Conservation (phyloP, 23 tunicate genomes). For the Clavelina lepadiformis region DNA sequence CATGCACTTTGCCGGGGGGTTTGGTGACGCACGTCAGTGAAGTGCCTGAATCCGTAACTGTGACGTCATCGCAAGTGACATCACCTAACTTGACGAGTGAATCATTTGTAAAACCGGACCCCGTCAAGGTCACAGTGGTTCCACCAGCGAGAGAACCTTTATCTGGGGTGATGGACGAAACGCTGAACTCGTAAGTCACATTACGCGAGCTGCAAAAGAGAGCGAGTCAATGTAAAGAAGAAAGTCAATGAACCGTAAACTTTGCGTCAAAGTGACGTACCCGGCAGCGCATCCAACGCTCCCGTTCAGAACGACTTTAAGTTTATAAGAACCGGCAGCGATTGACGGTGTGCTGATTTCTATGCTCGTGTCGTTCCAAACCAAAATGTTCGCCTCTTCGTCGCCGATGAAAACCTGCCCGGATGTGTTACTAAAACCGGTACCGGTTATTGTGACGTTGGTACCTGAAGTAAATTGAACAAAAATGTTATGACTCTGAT, state of each 20-base stretch:
- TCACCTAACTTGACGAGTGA: conserved; percentile 37
- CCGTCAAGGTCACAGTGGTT: conserved; percentile 22
- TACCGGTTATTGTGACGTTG: conserved; percentile 17
- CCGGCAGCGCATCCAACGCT: not conserved
- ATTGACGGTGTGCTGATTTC: conserved; percentile 6
- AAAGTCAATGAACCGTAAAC: no score
- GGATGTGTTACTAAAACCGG: not conserved
- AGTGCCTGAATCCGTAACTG: conserved; percentile 2
- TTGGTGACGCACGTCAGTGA: conserved; percentile 21
- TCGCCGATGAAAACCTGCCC: conserved; percentile 1
- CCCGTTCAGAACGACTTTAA: not conserved
- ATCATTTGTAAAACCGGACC: conserved; percentile 37
- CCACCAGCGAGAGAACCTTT: conserved; percentile 58
- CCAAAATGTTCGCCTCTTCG: not conserved
- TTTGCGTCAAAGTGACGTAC: no score
- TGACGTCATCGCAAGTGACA: conserved; percentile 17
- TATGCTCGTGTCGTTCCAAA: conserved; percentile 8
- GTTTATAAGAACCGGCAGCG: not conserved
- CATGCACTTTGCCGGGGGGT: conserved; percentile 19
- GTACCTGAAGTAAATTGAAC: conserved; percentile 3
- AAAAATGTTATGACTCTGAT: no score
- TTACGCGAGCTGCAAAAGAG: no score
- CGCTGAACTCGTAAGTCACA: conserved; percentile 30
- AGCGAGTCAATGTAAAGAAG: no score
- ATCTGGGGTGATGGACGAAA: conserved; percentile 20